Evolutionary conservation across 2,797 vertebrate species (phyloP), one percentile per base, ranked within the genome.

Genomic region (Anguilla anguilla): DNA sequence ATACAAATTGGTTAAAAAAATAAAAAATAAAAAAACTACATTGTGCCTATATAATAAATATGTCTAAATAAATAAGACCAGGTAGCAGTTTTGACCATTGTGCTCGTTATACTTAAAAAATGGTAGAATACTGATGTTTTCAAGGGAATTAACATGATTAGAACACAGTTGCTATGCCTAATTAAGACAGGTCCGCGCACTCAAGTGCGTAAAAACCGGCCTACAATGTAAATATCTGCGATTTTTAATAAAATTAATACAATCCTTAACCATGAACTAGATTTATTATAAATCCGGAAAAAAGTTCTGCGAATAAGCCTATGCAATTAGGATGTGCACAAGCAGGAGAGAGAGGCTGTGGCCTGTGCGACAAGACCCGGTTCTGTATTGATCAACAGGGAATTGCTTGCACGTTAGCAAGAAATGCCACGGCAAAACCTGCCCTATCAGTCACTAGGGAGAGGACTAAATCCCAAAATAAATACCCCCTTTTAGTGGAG

Each of bases 391-490:
- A 46, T 87, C 86, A 64, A 85, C 53, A 85, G 59, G 51, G 83
- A 79, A 59, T n/a, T 35, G 83, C 11, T 31, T 53, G 83, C 11
- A 55, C 74, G 87, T 85, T 88, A 74, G 84, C 46, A 46, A 82
- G 87, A 88, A 86, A 83, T 22, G 85, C 22, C 88, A 83, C 86
- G 81, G 49, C 77, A 83, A 59, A 83, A 86, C 74, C 74, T 77
- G 43, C 17, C 77, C 87, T 67, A 88, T 88, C 84, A 85, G 87
- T 88, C 87, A 88, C 92, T 86, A 87, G 92, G 91, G 94, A 94
- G 92, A 91, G 89, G 84, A 91, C 92, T 94, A 94, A 94, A 95
- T 93, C 93, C 94, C 91, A 91, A 94, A 95, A 94, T 94, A 94
- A 94, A 94, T 92, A 28, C 85, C 92, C 91, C 85, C 89, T 91